Base-by-base conservation (phyloP, 2,113 vertebrate genomes). In the Halichoerus grypus region DNA sequence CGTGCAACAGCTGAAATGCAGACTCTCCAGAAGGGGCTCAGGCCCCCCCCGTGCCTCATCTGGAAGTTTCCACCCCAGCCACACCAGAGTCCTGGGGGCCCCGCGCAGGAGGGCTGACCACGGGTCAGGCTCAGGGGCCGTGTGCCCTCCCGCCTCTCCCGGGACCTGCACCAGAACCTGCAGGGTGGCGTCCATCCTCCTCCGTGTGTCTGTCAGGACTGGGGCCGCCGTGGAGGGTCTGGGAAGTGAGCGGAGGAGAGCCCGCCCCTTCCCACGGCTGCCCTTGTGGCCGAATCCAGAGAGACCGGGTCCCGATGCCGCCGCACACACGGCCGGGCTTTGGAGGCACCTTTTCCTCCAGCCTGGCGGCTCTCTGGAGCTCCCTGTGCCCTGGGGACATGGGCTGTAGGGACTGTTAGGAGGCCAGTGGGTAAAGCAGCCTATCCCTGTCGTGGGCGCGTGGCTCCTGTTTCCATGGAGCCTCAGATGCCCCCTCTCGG, bases 41-140 rank as follows among this genome's bases (percentile, higher is more conserved):
- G 49, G 31, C 7, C 31, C 18, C 13, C 63, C 7, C 2, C 0
- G 21, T 7, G 65, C 65, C 33, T 71, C 3, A 2, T 28, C 24
- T 26, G 36, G n/a, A 71, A 13, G 85, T 55, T 36, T 53, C 85
- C n/a, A 22, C n/a, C 51, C 16, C 51, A 51, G 31, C 19, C 31
- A 10, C 31, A 19, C 18, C 4, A 11, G 11, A 3, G 16, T 53
- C 49, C 76, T 4, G 4, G 76, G 9, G 28, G 31, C 76, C 49
- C 4, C 4, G 4, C 3, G 13, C 13, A 4, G 28, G 33, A 8
- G 51, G 79, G 19, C 51, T 4, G 24, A 36, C 65, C 51, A 1
- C 0, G 24, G 13, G 51, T 12, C n/a, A 18, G 24, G 24, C 67
- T 24, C 4, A 0, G 51, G n/a, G 5, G 39, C 0, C 15, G 0